These are phyloP conservation scores for Pollachius pollachius DNA, from an alignment of 2,113 vertebrate genomes.

Conservation along the genomic window DNA sequence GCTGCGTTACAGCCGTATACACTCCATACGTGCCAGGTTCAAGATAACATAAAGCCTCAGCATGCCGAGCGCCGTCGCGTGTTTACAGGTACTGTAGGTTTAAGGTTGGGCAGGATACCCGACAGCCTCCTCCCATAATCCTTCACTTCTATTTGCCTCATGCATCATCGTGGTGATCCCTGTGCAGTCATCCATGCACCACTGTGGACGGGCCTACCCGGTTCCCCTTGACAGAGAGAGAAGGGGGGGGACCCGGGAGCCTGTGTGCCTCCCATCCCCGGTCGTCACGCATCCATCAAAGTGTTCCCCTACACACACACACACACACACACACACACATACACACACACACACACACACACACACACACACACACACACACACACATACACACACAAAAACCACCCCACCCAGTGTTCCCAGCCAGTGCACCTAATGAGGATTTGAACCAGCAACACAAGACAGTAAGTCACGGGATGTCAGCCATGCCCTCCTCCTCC, in stretches of 20 bases:
- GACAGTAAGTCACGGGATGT: constrained; percentile 54
- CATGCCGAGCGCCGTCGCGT: no score
- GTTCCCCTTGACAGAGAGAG: not conserved
- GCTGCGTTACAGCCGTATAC: no score
- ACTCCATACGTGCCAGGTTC: no score
- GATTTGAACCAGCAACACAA: constrained; percentile 41
- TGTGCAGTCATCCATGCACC: constrained; percentile 65
- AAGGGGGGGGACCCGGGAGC: constrained; percentile 36
- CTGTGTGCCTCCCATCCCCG: constrained; percentile 36
- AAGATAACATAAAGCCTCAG: no score
- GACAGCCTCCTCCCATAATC: constrained; percentile 53
- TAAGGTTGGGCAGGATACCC: constrained; percentile 6
- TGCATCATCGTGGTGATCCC: constrained; percentile 27
- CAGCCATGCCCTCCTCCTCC: constrained; percentile 23
- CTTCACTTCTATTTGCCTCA: constrained; percentile 51
- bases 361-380: no score
- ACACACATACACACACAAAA: not conserved
- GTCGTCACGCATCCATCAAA: constrained; percentile 24
- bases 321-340: no score
- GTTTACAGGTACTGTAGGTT: not conserved
- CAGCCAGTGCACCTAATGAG: constrained; percentile 46
- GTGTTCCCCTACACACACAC: constrained; percentile 23
- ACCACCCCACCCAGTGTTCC: constrained; percentile 37
- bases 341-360: no score
- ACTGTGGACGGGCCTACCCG: constrained; percentile 32